Percentiles rank a stretch among this genome's conserved stretches.
These are phyloP conservation scores for Marronus borbonicus DNA, from an alignment of 2,888 invertebrate species.

Conservation along the genomic window DNA sequence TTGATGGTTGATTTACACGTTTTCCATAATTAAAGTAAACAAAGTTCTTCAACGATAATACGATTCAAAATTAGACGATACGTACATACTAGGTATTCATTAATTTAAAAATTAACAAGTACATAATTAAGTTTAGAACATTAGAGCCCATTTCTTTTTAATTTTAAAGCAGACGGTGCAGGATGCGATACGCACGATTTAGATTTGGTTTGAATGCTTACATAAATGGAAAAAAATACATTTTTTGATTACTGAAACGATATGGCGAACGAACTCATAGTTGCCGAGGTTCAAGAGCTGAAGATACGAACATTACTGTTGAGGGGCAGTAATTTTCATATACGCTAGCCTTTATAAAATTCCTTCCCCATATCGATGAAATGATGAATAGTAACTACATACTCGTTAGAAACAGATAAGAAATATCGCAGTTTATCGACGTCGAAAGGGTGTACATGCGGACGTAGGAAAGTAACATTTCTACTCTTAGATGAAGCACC, in stretches of 20 bases:
- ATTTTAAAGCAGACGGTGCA: slow-evolving; percentile 10
- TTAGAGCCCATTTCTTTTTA: slow-evolving; percentile 30
- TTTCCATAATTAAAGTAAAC: not conserved
- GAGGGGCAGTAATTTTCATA: slow-evolving; percentile 1
- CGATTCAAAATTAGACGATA: slow-evolving; percentile 1
- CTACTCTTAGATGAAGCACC: slow-evolving; percentile 60
- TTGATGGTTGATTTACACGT: not conserved
- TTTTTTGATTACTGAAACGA: not conserved
- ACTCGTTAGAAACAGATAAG: not conserved
- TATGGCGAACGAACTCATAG: not conserved
- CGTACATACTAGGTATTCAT: not conserved
- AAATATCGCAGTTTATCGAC: no score
- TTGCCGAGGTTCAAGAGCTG: no score
- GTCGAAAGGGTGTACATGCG: not conserved
- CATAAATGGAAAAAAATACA: no score
- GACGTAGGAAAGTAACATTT: slow-evolving; percentile 51
- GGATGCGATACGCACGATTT: slow-evolving; percentile 18
- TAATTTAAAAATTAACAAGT: slow-evolving; percentile 30
- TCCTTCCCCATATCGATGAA: not conserved
- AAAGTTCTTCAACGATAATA: slow-evolving; percentile 5
- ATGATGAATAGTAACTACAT: not conserved
- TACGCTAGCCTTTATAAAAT: not conserved
- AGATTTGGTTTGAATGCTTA: not conserved
- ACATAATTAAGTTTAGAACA: slow-evolving; percentile 22
- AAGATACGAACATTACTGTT: slow-evolving; percentile 2